Base-by-base conservation (phyloP, 2,113 vertebrate species). In the Monopterus albus region DNA sequence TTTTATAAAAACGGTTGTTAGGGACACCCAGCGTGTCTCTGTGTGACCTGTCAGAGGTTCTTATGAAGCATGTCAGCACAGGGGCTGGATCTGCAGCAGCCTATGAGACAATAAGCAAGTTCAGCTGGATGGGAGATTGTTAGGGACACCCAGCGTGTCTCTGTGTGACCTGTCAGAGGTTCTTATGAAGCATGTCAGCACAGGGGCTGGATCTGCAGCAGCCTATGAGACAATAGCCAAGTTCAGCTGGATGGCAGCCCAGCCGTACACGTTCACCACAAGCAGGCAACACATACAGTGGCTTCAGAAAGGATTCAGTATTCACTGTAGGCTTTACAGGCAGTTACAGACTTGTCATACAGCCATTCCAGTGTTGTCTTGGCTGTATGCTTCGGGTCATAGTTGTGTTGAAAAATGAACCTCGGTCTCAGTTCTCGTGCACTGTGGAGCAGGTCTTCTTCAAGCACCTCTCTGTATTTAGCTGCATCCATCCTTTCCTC, bases 161-260 rank as follows among this genome's bases (percentile, higher is more conserved):
- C 39, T 47, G 50, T 25, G 21, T 72, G 47, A 69, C 69, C 50
- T 38, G 50, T 78, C 60, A 75, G 26, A 28, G 46, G 61, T 63
- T 67, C 36, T 29, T 82, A 84, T 83, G 72, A 77, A 61, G 83
- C 76, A 39, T 65, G 57, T 68, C 49, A 67, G 72, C 69, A 67
- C 51, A 38, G 53, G 52, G 18, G 72, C 2, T 61, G 70, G 33
- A 66, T 35, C 46, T 12, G 36, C 55, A n/a, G 46, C 25, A 31
- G 62, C 45, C 36, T 36, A 5, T 2, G 25, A 74, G 43, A 76
- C 70, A 68, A 77, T 58, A 53, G 51, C 38, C 58, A 33, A 52
- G 59, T 86, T 82, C 68, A 78, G 59, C 77, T 77, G 80, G 72
- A 78, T 52, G 63, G 67, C 53, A 36, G 43, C 51, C 38, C 67